phyloP scores from a whole-genome alignment of 2,797 vertebrate genomes.

The Graptemys geographica region DNA sequence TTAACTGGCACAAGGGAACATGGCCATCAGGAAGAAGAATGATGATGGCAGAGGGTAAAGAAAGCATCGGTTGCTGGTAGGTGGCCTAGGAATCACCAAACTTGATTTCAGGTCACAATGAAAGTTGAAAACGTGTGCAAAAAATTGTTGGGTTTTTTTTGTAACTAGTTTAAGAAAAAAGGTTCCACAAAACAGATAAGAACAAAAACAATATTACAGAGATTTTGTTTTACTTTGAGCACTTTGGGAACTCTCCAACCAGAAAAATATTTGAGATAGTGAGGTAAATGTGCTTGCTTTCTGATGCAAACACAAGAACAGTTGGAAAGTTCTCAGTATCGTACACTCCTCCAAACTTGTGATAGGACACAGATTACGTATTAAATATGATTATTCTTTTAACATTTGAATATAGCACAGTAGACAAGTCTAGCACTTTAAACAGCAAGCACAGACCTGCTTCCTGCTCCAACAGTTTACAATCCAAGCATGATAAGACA shows the following conservation, averaged over 20 bases:
- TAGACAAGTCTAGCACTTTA: fast-evolving
- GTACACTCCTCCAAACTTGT: background rate
- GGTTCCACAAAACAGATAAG: background rate
- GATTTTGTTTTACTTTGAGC: background rate
- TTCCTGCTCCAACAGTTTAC: background rate
- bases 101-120: background rate
- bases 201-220: background rate
- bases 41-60: background rate
- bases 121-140: background rate
- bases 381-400: background rate
- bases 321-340: background rate
- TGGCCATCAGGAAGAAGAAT: background rate
- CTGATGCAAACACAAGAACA: background rate
- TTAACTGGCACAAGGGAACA: background rate
- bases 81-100: background rate
- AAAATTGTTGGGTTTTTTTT: background rate
- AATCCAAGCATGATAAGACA: background rate
- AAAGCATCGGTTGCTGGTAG: background rate
- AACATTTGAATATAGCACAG: background rate
- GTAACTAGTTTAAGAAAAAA: background rate
- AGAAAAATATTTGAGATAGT: background rate
- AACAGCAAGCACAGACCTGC: background rate
- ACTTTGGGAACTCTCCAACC: too few relatives aligned
- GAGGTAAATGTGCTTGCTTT: background rate
- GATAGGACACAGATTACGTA: background rate